These are phyloP conservation scores for Rhabdophis nuchalis DNA, from an alignment of 2,797 vertebrate species.

Conservation along the genomic window DNA sequence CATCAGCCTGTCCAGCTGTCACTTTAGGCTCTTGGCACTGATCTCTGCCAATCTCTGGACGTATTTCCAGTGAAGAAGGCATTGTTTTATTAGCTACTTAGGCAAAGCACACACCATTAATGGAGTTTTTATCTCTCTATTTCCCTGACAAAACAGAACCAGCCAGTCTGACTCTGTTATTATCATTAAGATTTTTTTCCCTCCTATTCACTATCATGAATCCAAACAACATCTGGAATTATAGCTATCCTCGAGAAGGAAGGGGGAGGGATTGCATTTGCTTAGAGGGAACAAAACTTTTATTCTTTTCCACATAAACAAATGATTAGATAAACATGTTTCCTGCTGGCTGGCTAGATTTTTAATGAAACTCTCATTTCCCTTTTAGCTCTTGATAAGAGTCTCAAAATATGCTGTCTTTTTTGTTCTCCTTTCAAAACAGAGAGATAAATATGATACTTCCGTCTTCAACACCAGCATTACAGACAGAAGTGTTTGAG, in stretches of 20 bases:
- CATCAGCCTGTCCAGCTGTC: constrained; percentile 52
- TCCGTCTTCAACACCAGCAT: constrained; percentile 16
- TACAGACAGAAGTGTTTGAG: not conserved
- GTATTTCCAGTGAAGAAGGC: constrained; percentile 50
- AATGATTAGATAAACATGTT: constrained; percentile 33
- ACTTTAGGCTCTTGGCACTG: constrained; percentile 51
- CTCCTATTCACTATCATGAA: constrained; percentile 60
- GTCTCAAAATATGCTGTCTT: not conserved
- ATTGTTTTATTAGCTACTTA: constrained; percentile 62
- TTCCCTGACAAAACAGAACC: constrained; percentile 68
- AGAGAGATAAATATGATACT: constrained; percentile 41
- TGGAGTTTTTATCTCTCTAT: constrained; percentile 67
- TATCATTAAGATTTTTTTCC: constrained; percentile 66
- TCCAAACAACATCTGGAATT: constrained; percentile 76
- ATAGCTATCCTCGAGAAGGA: constrained; percentile 47
- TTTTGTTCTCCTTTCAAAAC: constrained; percentile 12
- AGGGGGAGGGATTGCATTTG: constrained; percentile 39
- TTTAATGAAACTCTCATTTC: not conserved
- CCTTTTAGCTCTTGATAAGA: not conserved
- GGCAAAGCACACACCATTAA: constrained; percentile 55
- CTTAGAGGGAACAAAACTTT: not conserved
- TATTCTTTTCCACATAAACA: constrained; percentile 19
- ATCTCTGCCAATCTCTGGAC: constrained; percentile 45
- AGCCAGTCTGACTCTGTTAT: constrained; percentile 71
- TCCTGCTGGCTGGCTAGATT: not conserved